phyloP scores from a whole-genome alignment of 2,113 vertebrate species.

The Podarcis cretensis region DNA sequence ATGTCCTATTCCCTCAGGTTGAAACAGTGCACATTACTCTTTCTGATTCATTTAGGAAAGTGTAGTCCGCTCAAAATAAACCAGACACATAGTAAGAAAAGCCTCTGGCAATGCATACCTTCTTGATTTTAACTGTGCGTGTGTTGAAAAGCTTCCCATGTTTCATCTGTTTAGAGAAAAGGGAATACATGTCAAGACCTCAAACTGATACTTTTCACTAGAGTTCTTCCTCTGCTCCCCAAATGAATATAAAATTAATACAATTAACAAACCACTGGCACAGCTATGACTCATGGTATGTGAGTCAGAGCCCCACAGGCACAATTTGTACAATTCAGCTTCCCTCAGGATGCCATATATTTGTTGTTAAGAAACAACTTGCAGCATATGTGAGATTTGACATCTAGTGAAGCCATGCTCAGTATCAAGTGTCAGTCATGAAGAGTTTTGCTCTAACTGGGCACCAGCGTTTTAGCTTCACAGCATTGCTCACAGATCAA shows the following conservation, averaged over 20 bases:
- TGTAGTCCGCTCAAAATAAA: constrained; percentile 16
- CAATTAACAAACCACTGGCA: constrained; percentile 19
- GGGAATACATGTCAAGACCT: background rate
- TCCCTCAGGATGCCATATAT: background rate
- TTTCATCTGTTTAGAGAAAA: background rate
- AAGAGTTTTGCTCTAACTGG: background rate
- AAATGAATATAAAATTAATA: constrained; percentile 17
- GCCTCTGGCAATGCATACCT: background rate
- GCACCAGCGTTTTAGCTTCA: background rate
- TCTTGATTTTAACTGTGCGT: background rate
- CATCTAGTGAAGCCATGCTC: background rate
- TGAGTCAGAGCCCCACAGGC: background rate
- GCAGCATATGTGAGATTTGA: background rate
- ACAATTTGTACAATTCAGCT: background rate
- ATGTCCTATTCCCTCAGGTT: background rate
- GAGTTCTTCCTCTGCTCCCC: background rate
- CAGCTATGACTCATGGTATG: background rate
- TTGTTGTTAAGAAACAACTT: constrained; percentile 3
- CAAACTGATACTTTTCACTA: background rate
- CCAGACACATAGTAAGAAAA: background rate
- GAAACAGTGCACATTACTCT: background rate
- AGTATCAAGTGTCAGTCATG: background rate
- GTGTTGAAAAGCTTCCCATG: background rate
- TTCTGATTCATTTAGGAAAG: constrained; percentile 10
- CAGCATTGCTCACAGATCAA: background rate